Base-by-base conservation (phyloP, 1,140 invertebrate genomes). In the Gonioctena quinquepunctata region DNA sequence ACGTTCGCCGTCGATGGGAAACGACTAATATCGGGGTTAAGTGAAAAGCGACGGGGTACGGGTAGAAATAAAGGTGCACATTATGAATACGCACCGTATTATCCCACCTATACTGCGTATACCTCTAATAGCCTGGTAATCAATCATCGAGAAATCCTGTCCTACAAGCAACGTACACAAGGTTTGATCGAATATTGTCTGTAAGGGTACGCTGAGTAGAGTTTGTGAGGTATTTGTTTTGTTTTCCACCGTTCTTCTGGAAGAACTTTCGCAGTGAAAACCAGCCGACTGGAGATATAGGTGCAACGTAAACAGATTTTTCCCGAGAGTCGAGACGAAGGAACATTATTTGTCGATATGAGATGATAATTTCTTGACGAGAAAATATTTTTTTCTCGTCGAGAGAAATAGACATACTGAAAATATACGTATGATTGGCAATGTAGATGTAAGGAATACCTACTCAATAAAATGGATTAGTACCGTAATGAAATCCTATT, bases 61-160 rank as follows among this genome's bases (percentile, higher is more conserved):
- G 56, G 56, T 25, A 26, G 56, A 42, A 42, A 42, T 42, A 59
- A 59, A 59, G 56, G 25, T 59, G 23, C 26, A 59, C 21, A 25
- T 26, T 59, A 59, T 59, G 56, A 59, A 59, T 59, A 59, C 56
- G 25, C 56, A 59, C 21, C 25, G 16, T 18, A 59, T 59, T 59
- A 59, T 59, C 56, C 56, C 25, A 59, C 56, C 56, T 59, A 59
- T 59, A 59, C 26, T 59, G 56, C 56, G 22, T 59, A 59, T 26
- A 59, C 26, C 56, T 23, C 23, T 59, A 59, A 59, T 59, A 25
- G 23, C 56, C 21, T 59, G 16, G 56, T 59, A 59, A 59, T 59
- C 56, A 59, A 59, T 59, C 56, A 59, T 59, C 56, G 56, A 25
- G 23, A 26, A 59, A 59, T 59, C 56, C 56, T 59, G 56, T 59